These are phyloP conservation scores for Ceyx margarethae DNA, from an alignment of 2,113 vertebrate species.

Conservation along the genomic window DNA sequence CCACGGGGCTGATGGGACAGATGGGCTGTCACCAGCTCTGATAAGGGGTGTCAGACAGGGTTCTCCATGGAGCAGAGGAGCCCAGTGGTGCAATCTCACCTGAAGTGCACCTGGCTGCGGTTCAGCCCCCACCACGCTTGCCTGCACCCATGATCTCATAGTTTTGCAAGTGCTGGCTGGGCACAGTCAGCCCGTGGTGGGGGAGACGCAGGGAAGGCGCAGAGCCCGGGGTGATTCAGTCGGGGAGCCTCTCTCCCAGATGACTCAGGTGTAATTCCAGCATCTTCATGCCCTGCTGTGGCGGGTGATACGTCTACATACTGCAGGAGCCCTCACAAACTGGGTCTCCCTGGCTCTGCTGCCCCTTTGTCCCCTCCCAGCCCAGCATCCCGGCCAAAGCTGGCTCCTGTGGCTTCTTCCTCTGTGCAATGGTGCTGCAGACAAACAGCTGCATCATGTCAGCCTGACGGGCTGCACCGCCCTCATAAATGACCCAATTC, in stretches of 20 bases:
- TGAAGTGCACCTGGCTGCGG: neutral
- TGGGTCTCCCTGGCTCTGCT: neutral
- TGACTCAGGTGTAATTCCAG: neutral
- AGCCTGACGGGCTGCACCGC: neutral
- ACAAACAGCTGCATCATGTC: neutral
- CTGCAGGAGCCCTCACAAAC: neutral
- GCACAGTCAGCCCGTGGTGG: neutral
- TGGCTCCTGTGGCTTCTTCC: neutral
- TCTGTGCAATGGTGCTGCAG: neutral
- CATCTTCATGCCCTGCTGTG: neutral
- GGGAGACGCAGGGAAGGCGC: neutral
- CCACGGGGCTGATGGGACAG: neutral
- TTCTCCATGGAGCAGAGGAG: fast-evolving
- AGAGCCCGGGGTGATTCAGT: neutral
- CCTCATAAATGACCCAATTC: neutral
- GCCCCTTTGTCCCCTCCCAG: neutral
- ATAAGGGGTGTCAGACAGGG: neutral
- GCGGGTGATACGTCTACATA: neutral
- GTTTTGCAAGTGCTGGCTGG: neutral
- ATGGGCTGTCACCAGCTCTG: neutral
- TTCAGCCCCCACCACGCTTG: neutral
- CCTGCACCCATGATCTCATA: neutral
- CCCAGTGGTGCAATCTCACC: neutral
- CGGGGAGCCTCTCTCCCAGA: neutral
- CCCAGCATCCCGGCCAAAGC: neutral